These are phyloP conservation scores for Trachurus trachurus DNA, from an alignment of 2,797 vertebrate species.

Conservation along the genomic window DNA sequence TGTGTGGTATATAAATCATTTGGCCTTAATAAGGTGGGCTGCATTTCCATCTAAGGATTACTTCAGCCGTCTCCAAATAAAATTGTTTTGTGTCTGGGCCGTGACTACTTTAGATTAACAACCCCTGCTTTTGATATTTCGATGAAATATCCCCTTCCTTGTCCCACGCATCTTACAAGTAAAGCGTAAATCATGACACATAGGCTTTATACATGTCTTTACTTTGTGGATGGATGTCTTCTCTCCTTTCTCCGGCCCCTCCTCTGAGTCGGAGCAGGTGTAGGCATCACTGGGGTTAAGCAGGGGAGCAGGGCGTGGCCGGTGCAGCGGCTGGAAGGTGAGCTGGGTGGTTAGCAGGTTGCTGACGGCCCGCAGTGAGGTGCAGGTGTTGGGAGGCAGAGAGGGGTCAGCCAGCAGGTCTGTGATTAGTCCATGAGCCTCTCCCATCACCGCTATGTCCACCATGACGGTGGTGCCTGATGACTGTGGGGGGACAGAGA, in stretches of 20 bases:
- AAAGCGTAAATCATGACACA: conserved; percentile 29
- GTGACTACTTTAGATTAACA: conserved; percentile 45
- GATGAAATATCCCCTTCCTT: conserved; percentile 36
- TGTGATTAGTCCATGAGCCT: conserved; percentile 96
- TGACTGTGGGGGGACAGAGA: conserved; percentile 76
- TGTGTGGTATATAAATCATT: conserved; percentile 73
- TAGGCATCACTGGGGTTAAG: conserved; percentile 89
- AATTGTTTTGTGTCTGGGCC: conserved; percentile 41
- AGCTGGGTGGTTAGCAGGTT: conserved; percentile 96
- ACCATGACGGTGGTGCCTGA: conserved; percentile 94
- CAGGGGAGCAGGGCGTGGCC: conserved; percentile 84
- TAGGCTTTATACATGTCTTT: not conserved
- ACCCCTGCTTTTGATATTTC: conserved; percentile 38
- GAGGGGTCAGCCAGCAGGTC: conserved; percentile 97
- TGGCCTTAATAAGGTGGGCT: conserved; percentile 59
- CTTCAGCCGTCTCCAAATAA: conserved; percentile 52
- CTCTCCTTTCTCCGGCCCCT: conserved; percentile 92
- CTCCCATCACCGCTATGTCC: conserved; percentile 98
- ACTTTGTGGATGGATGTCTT: conserved; percentile 95
- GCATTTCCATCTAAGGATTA: conserved; percentile 65
- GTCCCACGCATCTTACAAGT: conserved; percentile 3
- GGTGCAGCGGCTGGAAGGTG: conserved; percentile 95
- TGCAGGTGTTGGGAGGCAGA: conserved; percentile 94
- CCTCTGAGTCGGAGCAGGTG: conserved; percentile 94
- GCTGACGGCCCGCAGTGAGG: conserved; percentile 94